Base-by-base conservation (phyloP, 1,140 invertebrate species). In the Macrobrachium rosenbergii region DNA sequence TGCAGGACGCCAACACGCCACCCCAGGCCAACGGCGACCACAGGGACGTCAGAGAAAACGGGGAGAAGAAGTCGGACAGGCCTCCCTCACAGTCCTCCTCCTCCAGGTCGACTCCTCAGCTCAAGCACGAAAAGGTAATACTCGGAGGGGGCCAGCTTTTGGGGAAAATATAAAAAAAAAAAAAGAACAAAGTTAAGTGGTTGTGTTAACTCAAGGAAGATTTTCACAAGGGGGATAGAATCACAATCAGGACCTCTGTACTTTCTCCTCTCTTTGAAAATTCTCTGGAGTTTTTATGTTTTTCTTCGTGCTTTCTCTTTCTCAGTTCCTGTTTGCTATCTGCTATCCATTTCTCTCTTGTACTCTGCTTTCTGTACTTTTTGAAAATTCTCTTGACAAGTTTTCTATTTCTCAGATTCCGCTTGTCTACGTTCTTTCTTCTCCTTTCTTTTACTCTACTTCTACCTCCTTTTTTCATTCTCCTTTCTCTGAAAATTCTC, bases 21-120 rank as follows among this genome's bases (percentile, higher is more conserved):
- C 89, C 89, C 0, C 89, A 90, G 62, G 88, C 89, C 62, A 90
- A 90, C 67, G 89, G 89, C 0, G 89, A 90, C 62, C 89, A 88
- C 73, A 59, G 89, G 19, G 87, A 82, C 12, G 77, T 82, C 23
- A 62, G 89, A 11, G 89, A 86, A 17, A 88, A 86, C 45, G 89
- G 89, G 5, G 89, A 90, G 59, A 90, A 90, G 87, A 90, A 90
- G 58, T 87, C 89, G 76, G 92, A 93, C 28, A 76, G 87, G 19
- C 89, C 90, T 11, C 89, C 90, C 17, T 90, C 89, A 10, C 89
- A 90, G 78, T 90, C 89, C 52, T 90, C 90, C 43, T 90, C 90
- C 28, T 90, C 89, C 16, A 67, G 90, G 28, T 90, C 89, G 17
- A 91, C 90, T 16, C 90, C 90, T 14, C 87, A 87, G 45, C 88